These are phyloP conservation scores for Brachypalpus laphriformis DNA, from an alignment of 2,888 invertebrate species.

Conservation along the genomic window DNA sequence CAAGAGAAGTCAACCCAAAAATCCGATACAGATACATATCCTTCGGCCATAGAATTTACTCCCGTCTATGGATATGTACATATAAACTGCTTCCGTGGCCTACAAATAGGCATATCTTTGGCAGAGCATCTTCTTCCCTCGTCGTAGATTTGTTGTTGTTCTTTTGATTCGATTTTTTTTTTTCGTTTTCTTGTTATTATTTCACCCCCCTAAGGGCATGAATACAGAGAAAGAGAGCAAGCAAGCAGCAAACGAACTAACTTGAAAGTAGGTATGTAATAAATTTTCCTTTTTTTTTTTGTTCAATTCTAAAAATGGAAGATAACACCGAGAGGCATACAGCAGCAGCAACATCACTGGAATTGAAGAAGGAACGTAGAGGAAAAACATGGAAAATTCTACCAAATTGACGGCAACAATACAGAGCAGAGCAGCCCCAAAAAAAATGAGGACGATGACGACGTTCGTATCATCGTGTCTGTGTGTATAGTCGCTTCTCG, in stretches of 20 bases:
- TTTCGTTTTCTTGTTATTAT: conserved; percentile 48
- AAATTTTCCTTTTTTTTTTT: conserved; percentile 63
- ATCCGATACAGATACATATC: conserved; percentile 60
- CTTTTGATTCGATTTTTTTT: neutral
- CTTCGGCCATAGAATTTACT: conserved; percentile 33
- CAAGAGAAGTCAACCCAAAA: conserved; percentile 65
- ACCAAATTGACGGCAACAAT: conserved; percentile 50
- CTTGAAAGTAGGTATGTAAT: conserved; percentile 71
- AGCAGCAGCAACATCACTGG: conserved; percentile 20
- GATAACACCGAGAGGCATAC: conserved; percentile 65
- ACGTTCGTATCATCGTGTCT: conserved; percentile 6
- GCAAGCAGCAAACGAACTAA: conserved; percentile 49
- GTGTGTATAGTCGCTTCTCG: neutral
- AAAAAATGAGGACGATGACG: conserved; percentile 3
- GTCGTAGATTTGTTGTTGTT: conserved; percentile 47
- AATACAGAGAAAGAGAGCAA: conserved; percentile 13
- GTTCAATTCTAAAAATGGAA: conserved; percentile 72
- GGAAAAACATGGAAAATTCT: conserved; percentile 49
- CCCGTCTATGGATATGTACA: neutral
- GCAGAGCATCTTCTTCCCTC: conserved; percentile 29
- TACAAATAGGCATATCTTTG: conserved; percentile 67
- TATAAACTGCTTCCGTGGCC: conserved; percentile 63
- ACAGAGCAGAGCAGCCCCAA: neutral
- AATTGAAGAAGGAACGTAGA: conserved; percentile 25
- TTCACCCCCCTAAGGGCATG: conserved; percentile 67